Evolutionary conservation across 2,113 vertebrate genomes (phyloP).

Genomic region (Spea bombifrons): DNA sequence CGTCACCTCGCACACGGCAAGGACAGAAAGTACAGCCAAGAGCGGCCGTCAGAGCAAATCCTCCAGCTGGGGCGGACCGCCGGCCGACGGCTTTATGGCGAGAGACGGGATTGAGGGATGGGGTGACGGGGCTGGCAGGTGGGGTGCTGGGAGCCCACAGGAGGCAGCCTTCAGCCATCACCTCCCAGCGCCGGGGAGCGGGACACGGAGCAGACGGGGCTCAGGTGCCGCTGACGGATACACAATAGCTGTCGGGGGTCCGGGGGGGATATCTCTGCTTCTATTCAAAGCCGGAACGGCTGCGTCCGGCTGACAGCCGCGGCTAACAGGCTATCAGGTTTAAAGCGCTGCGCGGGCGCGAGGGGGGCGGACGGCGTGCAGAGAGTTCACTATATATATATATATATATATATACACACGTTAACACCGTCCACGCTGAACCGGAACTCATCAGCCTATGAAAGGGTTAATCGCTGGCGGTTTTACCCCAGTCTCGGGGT

Average conservation of each 20-base stretch:
- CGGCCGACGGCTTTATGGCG: conserved; percentile 1
- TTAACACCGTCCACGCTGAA: no score
- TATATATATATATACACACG: no score
- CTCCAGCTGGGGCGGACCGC: neutral
- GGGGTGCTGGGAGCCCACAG: neutral
- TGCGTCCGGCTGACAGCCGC: neutral
- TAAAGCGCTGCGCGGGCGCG: neutral
- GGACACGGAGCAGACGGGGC: conserved; percentile 19
- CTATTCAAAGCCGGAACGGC: neutral
- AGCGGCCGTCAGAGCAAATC: no score
- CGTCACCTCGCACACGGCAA: no score
- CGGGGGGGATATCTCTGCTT: conserved; percentile 1
- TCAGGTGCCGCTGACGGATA: conserved; percentile 29
- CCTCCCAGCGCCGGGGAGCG: neutral
- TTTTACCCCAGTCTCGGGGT: no score
- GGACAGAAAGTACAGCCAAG: neutral
- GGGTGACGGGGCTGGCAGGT: conserved; percentile 14
- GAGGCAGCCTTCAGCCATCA: neutral
- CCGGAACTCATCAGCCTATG: no score
- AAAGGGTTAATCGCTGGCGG: no score
- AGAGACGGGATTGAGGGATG: conserved; percentile 21
- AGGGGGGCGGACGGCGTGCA: neutral
- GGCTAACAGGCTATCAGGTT: conserved; percentile 15
- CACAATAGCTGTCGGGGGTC: conserved; percentile 16
- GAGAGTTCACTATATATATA: neutral